A percentile compares a stretch with the other conserved stretches of the same genome.
Evolutionary conservation across 2,113 vertebrate species (phyloP).

Genomic region (Sceloporus undulatus): DNA sequence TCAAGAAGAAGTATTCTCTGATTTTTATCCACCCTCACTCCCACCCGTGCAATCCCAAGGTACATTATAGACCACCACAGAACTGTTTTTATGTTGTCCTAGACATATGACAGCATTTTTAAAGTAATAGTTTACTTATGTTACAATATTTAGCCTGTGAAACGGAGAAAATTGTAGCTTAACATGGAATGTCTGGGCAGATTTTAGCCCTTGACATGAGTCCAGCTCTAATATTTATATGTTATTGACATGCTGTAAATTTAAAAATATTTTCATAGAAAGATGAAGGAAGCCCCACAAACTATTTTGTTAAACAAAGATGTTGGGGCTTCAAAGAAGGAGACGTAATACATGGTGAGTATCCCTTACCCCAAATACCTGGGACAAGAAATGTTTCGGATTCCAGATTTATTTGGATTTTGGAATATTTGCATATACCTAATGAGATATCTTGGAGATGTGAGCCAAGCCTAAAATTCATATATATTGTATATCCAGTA

Average conservation of each 20-base stretch:
- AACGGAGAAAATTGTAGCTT: not conserved
- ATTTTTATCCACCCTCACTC: not conserved
- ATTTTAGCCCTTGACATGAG: not conserved
- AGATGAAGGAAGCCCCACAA: not conserved
- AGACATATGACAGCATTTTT: not conserved
- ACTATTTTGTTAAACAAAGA: conserved; percentile 29
- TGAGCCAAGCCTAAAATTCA: too few relatives aligned
- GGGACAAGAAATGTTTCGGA: too few relatives aligned
- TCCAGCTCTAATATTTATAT: conserved; percentile 10
- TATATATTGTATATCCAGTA: too few relatives aligned
- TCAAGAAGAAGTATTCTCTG: too few relatives aligned
- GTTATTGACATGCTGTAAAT: conserved; percentile 14
- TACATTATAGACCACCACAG: not conserved
- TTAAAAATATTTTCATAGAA: not conserved
- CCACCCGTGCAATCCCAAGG: not conserved
- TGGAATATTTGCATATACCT: too few relatives aligned
- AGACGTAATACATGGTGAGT: not conserved
- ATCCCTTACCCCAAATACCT: too few relatives aligned
- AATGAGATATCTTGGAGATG: too few relatives aligned
- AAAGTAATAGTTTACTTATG: not conserved
- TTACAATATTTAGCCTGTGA: not conserved
- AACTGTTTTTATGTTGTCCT: not conserved
- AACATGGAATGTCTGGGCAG: not conserved
- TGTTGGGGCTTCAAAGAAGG: too few relatives aligned
- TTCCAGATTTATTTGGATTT: too few relatives aligned